phyloP scores from a whole-genome alignment of 2,888 invertebrate species.

The Trissolcus japonicus region DNA sequence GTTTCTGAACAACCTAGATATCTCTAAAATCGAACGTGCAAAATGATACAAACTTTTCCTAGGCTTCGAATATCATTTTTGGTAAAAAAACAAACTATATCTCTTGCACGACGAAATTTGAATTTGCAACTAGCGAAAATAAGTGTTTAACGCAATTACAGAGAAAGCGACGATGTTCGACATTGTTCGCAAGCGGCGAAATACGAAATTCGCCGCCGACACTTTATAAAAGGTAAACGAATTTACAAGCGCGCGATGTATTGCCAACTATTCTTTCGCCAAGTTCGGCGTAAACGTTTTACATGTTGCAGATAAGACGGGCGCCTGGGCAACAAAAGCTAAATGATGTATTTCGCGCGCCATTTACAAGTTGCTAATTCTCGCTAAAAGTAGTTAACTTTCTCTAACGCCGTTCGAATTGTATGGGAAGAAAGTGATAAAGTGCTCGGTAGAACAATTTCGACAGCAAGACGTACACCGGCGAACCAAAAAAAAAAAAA shows the following conservation, averaged over 20 bases:
- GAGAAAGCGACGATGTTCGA: conserved; percentile 6
- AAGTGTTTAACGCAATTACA: conserved; percentile 19
- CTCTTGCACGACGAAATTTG: neutral
- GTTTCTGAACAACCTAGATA: too few species aligned
- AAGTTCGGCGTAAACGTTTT: conserved; percentile 37
- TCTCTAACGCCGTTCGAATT: conserved; percentile 40
- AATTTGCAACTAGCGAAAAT: neutral
- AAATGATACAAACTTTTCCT: too few species aligned
- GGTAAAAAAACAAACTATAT: neutral
- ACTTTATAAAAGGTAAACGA: conserved; percentile 22
- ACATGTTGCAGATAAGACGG: conserved; percentile 40
- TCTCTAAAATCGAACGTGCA: too few species aligned
- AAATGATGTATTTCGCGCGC: conserved; percentile 43
- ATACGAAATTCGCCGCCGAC: conserved; percentile 24
- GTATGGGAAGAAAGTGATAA: conserved; percentile 59
- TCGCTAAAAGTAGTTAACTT: conserved; percentile 55
- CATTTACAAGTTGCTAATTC: conserved; percentile 58
- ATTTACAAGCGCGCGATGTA: conserved; percentile 28
- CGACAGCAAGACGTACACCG: conserved; percentile 43
- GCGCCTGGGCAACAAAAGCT: conserved; percentile 37
- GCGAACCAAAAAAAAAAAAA: conserved; percentile 47
- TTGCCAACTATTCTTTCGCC: conserved; percentile 40
- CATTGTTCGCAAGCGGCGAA: neutral
- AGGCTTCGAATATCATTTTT: too few species aligned
- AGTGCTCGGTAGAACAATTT: conserved; percentile 53